phyloP scores from a whole-genome alignment of 2,888 invertebrate genomes.

The Acholoe squamosa region DNA sequence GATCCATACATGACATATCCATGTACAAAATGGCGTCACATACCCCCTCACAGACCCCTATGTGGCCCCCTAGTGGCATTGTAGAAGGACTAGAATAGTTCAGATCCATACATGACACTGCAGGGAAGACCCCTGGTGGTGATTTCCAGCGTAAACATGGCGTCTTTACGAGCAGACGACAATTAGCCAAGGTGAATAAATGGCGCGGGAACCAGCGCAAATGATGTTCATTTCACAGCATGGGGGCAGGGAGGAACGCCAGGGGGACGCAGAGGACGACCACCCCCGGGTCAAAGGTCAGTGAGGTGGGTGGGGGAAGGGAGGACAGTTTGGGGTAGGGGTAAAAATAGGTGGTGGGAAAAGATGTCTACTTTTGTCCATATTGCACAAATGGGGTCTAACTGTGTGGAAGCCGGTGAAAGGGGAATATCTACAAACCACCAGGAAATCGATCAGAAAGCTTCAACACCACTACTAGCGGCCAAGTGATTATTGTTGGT shows the following conservation, averaged over 20 bases:
- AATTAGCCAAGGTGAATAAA: constrained; percentile 19
- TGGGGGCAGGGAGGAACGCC: not conserved
- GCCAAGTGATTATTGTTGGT: too few relatives aligned
- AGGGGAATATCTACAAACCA: too few relatives aligned
- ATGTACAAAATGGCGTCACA: too few relatives aligned
- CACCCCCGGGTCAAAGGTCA: not conserved
- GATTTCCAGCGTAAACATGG: not conserved
- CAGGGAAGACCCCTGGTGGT: not conserved
- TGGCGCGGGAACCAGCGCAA: not conserved
- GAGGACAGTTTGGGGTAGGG: too few relatives aligned
- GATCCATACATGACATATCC: too few relatives aligned
- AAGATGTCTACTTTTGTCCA: too few relatives aligned
- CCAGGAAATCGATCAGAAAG: too few relatives aligned
- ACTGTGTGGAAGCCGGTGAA: too few relatives aligned
- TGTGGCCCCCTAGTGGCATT: not conserved
- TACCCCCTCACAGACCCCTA: too few relatives aligned
- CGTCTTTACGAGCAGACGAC: not conserved
- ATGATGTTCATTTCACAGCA: constrained; percentile 11
- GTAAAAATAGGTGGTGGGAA: too few relatives aligned
- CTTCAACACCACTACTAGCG: too few relatives aligned
- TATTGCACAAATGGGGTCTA: too few relatives aligned
- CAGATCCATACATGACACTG: not conserved
- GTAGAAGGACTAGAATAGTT: not conserved
- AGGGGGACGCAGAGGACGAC: not conserved
- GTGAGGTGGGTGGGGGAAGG: not conserved